These are phyloP conservation scores for Entelurus aequoreus DNA, from an alignment of 2,113 vertebrate species.

Conservation along the genomic window DNA sequence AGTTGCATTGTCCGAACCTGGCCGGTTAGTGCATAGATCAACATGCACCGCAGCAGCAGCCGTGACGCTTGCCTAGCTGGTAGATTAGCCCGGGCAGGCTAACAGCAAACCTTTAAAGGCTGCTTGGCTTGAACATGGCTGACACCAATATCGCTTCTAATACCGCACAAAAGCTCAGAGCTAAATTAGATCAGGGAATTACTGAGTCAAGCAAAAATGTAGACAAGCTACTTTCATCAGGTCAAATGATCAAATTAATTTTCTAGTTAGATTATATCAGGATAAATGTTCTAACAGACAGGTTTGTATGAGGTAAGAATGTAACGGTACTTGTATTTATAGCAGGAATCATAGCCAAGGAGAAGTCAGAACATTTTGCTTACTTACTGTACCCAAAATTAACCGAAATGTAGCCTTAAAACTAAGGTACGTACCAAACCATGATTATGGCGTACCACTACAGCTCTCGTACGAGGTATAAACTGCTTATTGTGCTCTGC, in stretches of 20 bases:
- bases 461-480: slow-evolving; percentile 1
- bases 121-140: slow-evolving; percentile 44
- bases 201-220: slow-evolving; percentile 1
- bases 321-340: too few relatives aligned
- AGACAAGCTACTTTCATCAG: slow-evolving; percentile 4
- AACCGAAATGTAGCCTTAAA: too few relatives aligned
- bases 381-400: too few relatives aligned
- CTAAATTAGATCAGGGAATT: slow-evolving; percentile 4
- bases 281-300: slow-evolving; percentile 14
- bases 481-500: slow-evolving; percentile 47
- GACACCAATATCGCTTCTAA: slow-evolving; percentile 25
- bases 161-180: slow-evolving; percentile 18
- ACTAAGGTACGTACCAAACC: too few relatives aligned
- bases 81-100: slow-evolving; percentile 19
- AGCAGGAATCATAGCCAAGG: too few relatives aligned
- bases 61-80: slow-evolving; percentile 42
- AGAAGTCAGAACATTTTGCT: too few relatives aligned
- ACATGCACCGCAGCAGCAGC: slow-evolving; percentile 82
- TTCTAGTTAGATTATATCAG: neutral
- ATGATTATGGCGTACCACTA: too few relatives aligned
- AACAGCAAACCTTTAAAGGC: slow-evolving; percentile 25
- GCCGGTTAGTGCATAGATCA: slow-evolving; percentile 99
- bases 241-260: slow-evolving; percentile 8
- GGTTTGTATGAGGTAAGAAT: neutral
- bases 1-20: slow-evolving; percentile 97